Conservation (phyloP, 2,797 vertebrate genomes). For the Rhinichthys osculus region DNA sequence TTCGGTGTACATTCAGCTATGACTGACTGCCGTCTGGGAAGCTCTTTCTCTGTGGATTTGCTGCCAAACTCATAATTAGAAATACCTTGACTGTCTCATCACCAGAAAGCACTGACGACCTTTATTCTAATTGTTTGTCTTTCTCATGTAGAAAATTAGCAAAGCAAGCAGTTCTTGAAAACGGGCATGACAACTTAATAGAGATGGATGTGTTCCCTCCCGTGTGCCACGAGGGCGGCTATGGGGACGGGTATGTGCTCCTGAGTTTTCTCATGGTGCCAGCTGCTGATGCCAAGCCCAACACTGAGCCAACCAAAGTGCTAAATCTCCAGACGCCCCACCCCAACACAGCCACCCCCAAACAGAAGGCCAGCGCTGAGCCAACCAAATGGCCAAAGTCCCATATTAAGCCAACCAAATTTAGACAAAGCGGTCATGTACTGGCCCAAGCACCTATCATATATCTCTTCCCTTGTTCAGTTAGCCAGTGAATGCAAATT, state of each 20-base stretch:
- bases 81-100: constrained; percentile 54
- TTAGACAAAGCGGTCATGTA: constrained; percentile 27
- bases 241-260: constrained; percentile 80
- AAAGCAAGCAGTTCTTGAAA: constrained; percentile 83
- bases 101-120: constrained; percentile 43
- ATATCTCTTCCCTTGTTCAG: background rate
- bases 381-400: constrained; percentile 37
- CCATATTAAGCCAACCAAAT: constrained; percentile 58
- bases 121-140: constrained; percentile 74
- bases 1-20: constrained; percentile 40
- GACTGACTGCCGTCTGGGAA: constrained; percentile 39
- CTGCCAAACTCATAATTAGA: constrained; percentile 53
- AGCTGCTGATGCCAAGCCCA: constrained; percentile 64
- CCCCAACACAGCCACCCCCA: background rate
- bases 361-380: constrained; percentile 34
- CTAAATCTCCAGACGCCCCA: constrained; percentile 14
- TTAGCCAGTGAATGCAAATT: constrained; percentile 24
- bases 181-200: constrained; percentile 83
- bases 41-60: constrained; percentile 36
- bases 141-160: constrained; percentile 82
- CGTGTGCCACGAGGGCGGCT: constrained; percentile 79
- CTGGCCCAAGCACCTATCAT: background rate
- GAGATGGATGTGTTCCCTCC: constrained; percentile 84
- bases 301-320: constrained; percentile 52
- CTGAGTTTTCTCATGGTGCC: constrained; percentile 74